phyloP scores from a whole-genome alignment of 2,113 vertebrate genomes.

The Sula dactylatra region DNA sequence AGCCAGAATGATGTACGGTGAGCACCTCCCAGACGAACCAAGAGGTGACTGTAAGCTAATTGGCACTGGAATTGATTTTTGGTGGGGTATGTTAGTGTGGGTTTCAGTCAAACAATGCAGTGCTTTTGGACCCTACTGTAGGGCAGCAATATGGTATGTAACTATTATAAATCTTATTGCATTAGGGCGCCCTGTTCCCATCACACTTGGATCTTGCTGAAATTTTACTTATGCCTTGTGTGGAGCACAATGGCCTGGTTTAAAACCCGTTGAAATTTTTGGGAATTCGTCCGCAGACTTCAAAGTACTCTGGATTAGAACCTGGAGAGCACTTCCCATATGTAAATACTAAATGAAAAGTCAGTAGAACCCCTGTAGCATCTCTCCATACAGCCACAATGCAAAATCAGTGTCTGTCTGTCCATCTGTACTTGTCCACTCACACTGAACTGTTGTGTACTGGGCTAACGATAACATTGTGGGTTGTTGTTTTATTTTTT shows the following conservation, averaged over 20 bases:
- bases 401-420: background rate
- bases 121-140: background rate
- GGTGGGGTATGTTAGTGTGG: background rate
- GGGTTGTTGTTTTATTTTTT: no score
- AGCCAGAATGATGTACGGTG: background rate
- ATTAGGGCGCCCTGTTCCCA: fast-evolving
- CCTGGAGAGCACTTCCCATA: background rate
- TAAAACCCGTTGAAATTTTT: background rate
- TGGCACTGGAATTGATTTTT: background rate
- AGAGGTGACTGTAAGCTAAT: background rate
- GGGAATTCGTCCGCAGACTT: background rate
- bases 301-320: background rate
- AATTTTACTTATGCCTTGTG: background rate
- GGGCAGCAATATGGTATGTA: background rate
- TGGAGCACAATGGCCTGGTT: background rate
- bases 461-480: background rate
- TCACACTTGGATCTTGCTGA: background rate
- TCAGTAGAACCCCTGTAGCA: background rate
- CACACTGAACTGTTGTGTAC: background rate
- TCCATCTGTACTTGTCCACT: background rate
- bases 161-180: background rate
- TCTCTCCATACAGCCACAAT: background rate
- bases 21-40: background rate
- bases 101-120: background rate
- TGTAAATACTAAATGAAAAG: background rate